Evolutionary conservation across 2,797 vertebrate genomes (phyloP).

Genomic region (Zalophus californianus): DNA sequence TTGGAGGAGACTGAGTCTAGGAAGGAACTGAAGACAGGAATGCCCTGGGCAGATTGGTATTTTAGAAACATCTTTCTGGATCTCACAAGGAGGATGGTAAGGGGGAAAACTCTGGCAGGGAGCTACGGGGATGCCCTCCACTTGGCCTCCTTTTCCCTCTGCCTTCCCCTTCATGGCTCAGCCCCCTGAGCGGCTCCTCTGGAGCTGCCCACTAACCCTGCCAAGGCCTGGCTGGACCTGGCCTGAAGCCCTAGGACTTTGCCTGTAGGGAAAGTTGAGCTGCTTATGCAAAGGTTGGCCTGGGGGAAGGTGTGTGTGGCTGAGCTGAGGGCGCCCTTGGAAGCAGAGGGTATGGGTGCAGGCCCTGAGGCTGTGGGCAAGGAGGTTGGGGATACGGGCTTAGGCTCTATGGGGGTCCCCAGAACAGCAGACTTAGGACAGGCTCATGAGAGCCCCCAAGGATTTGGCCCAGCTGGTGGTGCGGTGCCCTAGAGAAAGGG

Average conservation of each 20-base stretch:
- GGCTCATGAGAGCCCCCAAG: neutral
- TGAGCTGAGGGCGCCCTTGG: neutral
- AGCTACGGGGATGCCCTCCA: neutral
- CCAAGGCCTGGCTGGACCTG: slow-evolving; percentile 34
- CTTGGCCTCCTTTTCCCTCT: neutral
- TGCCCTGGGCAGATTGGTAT: neutral
- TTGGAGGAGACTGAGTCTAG: neutral
- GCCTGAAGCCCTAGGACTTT: slow-evolving; percentile 71
- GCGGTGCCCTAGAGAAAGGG: neutral
- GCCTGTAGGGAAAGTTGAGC: slow-evolving; percentile 74
- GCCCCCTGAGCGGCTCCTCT: neutral
- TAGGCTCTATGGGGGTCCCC: neutral
- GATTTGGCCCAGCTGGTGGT: neutral
- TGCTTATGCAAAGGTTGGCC: slow-evolving; percentile 72
- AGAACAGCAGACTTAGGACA: neutral
- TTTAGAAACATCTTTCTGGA: slow-evolving; percentile 17
- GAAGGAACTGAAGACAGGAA: neutral
- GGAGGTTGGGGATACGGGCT: neutral
- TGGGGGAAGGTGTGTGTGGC: slow-evolving; percentile 9
- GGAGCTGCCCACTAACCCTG: neutral
- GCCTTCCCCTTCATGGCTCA: neutral
- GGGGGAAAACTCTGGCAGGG: neutral
- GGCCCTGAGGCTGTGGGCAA: neutral
- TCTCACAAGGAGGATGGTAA: neutral
- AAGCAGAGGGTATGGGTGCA: neutral